phyloP scores from a whole-genome alignment of 2,797 vertebrate genomes.

The Tympanoctomys barrerae region DNA sequence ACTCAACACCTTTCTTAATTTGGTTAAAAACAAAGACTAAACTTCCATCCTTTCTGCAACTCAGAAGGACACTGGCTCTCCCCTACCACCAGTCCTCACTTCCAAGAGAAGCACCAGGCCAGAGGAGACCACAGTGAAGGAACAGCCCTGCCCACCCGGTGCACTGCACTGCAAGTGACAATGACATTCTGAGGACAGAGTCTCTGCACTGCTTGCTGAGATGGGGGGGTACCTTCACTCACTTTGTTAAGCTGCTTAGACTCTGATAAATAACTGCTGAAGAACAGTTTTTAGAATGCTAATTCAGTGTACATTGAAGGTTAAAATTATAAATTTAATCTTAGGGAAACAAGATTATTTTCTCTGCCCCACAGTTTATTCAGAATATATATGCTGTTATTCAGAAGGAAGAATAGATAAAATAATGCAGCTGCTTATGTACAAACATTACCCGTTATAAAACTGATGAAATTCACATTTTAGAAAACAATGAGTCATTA shows the following conservation, averaged over 20 bases:
- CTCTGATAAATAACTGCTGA: slow-evolving; percentile 7
- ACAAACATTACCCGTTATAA: neutral
- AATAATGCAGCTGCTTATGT: neutral
- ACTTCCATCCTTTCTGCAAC: slow-evolving; percentile 19
- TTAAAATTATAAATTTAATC: neutral
- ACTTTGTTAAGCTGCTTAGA: neutral
- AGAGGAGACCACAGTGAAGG: neutral
- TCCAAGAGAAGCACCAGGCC: slow-evolving; percentile 3
- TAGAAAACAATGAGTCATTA: neutral
- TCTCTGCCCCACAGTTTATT: neutral
- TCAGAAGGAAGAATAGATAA: neutral
- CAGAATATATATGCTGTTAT: neutral
- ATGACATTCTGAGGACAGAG: neutral
- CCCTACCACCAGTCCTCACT: neutral
- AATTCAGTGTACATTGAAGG: neutral
- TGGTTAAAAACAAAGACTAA: slow-evolving; percentile 6
- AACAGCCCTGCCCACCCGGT: neutral
- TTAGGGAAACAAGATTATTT: neutral
- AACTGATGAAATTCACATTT: slow-evolving; percentile 5
- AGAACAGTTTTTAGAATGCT: neutral
- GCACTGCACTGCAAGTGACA: neutral
- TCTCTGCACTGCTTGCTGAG: neutral
- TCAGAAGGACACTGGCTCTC: slow-evolving; percentile 41
- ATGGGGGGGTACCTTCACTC: neutral
- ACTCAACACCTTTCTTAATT: neutral